Evolutionary conservation across 2,113 vertebrate genomes (phyloP), one percentile per base, ranked within the genome.

Genomic region (Corythornis madagascariensis): DNA sequence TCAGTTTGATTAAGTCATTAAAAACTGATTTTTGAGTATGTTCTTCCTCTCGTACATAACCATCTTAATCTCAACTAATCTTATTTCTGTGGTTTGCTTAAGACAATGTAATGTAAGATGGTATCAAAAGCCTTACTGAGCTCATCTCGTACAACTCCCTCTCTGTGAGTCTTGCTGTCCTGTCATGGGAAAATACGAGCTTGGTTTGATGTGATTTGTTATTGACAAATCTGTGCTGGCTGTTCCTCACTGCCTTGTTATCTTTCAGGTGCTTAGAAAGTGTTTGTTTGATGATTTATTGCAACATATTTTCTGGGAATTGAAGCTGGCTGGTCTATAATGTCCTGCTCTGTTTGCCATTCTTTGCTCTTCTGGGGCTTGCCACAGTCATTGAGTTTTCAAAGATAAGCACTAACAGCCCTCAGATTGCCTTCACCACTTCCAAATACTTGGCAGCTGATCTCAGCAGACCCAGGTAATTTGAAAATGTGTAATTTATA

Each of bases 311-410:
- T 90, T 60, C 55, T 43, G 92, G 90, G 85, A 91, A 86, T 83
- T 91, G 94, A 74, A 89, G 75, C 60, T 90, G 89, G 42, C 69
- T 89, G 88, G 52, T 43, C 89, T 77, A 89, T 89, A 91, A 85
- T 83, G 93, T 79, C 79, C 60, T 33, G 31, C 85, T 48, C 26
- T 88, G 67, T 88, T 95, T 95, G 85, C 82, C 7, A 2, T 67
- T 89, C 79, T 89, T 28, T 57, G 82, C 50, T 83, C 93, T 74
- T 83, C 60, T 91, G 94, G 85, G 88, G 66, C 88, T 59, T 0
- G 0, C 79, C 31, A 29, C 47, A 15, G 60, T 26, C 67, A 55
- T 89, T 20, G 78, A 88, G 47, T 87, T 88, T 88, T 55, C 57
- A 45, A 28, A 73, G 88, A 67, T 94, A 88, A 92, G 43, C 2